phyloP scores from a whole-genome alignment of 2,113 vertebrate genomes.

The Oreocharis arfaki region DNA sequence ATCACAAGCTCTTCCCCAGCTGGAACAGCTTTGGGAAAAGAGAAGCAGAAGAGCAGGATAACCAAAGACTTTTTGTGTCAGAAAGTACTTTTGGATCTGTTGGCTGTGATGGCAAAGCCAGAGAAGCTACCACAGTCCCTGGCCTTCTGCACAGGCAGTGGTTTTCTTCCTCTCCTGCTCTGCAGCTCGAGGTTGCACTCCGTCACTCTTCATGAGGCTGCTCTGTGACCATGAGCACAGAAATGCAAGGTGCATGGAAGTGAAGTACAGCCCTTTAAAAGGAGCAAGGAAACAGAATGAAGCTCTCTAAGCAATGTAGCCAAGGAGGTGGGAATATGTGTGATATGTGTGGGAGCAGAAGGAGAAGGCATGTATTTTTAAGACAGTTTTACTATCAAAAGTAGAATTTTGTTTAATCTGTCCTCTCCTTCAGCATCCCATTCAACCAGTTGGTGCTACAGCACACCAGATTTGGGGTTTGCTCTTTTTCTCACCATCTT shows the following conservation, averaged over 20 bases:
- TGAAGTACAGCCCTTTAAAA: not conserved
- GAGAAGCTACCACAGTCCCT: not conserved
- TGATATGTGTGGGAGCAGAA: not conserved
- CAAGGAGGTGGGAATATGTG: not conserved
- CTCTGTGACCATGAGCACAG: not conserved
- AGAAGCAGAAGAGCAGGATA: not conserved
- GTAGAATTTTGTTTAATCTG: not conserved
- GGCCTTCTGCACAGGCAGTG: not conserved
- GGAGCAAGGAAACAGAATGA: not conserved
- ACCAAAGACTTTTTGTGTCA: not conserved
- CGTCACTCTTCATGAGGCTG: not conserved
- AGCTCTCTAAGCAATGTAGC: not conserved
- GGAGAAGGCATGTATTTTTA: not conserved
- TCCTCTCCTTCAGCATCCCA: not conserved
- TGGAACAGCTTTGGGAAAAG: not conserved
- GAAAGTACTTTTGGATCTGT: not conserved
- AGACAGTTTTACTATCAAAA: conserved; percentile 4
- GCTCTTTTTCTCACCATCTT: not conserved
- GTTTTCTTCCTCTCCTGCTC: not conserved
- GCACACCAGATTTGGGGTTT: not conserved
- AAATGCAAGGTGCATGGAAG: not conserved
- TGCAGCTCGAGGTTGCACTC: not conserved
- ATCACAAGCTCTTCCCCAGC: not conserved
- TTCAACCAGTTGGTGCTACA: not conserved
- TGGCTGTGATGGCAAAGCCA: not conserved